phyloP scores from a whole-genome alignment of 2,888 invertebrate species.

The Parnassius mnemosyne region DNA sequence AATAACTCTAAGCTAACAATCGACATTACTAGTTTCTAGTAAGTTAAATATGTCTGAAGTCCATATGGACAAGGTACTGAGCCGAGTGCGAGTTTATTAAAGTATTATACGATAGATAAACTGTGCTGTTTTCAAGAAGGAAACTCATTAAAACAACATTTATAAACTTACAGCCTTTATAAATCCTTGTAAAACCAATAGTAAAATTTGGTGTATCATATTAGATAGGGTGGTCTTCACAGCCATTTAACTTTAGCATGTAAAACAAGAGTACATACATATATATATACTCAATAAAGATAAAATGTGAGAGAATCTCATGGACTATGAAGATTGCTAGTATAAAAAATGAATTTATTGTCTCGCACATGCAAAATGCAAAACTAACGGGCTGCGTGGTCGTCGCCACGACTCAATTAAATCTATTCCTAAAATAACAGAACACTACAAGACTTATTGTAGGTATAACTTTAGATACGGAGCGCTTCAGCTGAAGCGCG shows the following conservation, averaged over 20 bases:
- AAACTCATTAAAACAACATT: constrained; percentile 42
- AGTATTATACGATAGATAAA: constrained; percentile 12
- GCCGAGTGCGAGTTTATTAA: constrained; percentile 64
- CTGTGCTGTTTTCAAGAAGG: neutral
- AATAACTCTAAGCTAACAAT: constrained; percentile 75
- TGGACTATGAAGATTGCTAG: constrained; percentile 29
- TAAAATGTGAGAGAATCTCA: constrained; percentile 8
- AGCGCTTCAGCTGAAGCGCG: constrained; percentile 15
- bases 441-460: constrained; percentile 35
- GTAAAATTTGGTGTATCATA: constrained; percentile 62
- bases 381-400: constrained; percentile 38
- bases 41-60: constrained; percentile 63
- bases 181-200: constrained; percentile 56
- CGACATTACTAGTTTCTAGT: constrained; percentile 67
- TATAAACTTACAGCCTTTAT: constrained; percentile 54
- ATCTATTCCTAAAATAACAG: constrained; percentile 42
- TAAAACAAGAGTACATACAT: constrained; percentile 29
- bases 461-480: constrained; percentile 18
- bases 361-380: constrained; percentile 74
- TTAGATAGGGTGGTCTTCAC: constrained; percentile 65
- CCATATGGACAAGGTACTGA: constrained; percentile 68
- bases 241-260: constrained; percentile 63
- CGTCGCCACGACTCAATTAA: constrained; percentile 32
- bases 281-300: constrained; percentile 25
- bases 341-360: constrained; percentile 56